Evolutionary conservation across 2,113 vertebrate genomes (phyloP).

Genomic region (Tachysurus fulvidraco): DNA sequence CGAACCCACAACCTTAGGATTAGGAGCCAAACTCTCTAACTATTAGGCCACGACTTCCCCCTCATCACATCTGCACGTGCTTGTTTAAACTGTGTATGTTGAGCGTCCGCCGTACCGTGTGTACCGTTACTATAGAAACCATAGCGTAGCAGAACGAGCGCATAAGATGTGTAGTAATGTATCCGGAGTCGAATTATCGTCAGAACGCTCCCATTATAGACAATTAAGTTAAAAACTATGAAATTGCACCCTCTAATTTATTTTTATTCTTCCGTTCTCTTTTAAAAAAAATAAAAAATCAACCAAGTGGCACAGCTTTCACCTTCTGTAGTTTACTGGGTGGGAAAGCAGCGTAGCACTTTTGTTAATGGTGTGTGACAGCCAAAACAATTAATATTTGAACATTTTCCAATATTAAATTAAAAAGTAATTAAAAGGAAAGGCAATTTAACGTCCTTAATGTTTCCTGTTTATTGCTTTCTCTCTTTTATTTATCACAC

Average conservation of each 20-base stretch:
- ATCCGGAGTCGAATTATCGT: neutral
- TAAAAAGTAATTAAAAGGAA: constrained; percentile 18
- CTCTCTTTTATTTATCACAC: constrained; percentile 33
- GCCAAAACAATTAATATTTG: neutral
- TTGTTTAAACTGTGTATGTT: neutral
- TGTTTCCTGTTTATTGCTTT: neutral
- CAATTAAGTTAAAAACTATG: too few relatives aligned
- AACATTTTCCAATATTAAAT: constrained; percentile 5
- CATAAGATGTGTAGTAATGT: neutral
- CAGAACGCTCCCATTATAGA: neutral
- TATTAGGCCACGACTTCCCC: too few relatives aligned
- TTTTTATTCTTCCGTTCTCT: neutral
- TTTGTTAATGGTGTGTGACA: neutral
- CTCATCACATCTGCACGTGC: neutral
- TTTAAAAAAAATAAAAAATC: neutral
- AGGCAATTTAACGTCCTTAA: neutral
- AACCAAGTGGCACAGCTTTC: too few relatives aligned
- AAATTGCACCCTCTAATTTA: too few relatives aligned
- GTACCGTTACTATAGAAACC: neutral
- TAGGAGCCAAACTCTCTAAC: too few relatives aligned
- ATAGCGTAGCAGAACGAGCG: neutral
- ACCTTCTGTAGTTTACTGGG: neutral
- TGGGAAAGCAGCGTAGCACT: neutral
- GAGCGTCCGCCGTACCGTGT: neutral
- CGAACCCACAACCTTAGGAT: too few relatives aligned